Conservation (phyloP, 2,888 invertebrate genomes). For the Sepiola atlantica region DNA sequence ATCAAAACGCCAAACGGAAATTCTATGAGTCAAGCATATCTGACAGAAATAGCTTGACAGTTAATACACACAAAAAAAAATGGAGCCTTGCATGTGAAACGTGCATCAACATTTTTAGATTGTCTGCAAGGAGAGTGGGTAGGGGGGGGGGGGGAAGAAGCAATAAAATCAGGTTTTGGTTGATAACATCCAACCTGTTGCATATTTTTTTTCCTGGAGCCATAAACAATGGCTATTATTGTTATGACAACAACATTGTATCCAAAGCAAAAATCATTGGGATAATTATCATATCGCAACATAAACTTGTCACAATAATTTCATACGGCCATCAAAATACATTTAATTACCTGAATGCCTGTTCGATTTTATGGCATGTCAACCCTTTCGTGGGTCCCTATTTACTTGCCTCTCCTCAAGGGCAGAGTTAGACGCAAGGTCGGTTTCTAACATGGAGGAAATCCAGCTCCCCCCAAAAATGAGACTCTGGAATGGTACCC, state of each 20-base stretch:
- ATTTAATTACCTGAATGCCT: neutral
- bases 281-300: neutral
- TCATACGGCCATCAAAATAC: neutral
- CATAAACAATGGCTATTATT: neutral
- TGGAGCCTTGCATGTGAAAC: neutral
- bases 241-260: neutral
- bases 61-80: neutral
- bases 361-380: too few relatives aligned
- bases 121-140: neutral
- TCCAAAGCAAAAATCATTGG: neutral
- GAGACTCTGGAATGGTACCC: too few relatives aligned
- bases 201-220: too few relatives aligned
- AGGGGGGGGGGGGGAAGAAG: neutral
- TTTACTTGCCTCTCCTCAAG: too few relatives aligned
- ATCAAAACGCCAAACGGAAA: neutral
- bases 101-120: slow-evolving; percentile 19
- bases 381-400: too few relatives aligned
- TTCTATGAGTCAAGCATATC: neutral
- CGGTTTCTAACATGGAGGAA: too few relatives aligned
- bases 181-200: neutral
- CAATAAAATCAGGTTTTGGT: neutral
- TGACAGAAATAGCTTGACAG: neutral
- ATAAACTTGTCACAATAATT: neutral
- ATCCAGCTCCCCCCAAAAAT: too few relatives aligned
- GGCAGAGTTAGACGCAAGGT: too few relatives aligned